phyloP scores from a whole-genome alignment of 2,888 invertebrate genomes.

The Rhagophthalmus giganteus region DNA sequence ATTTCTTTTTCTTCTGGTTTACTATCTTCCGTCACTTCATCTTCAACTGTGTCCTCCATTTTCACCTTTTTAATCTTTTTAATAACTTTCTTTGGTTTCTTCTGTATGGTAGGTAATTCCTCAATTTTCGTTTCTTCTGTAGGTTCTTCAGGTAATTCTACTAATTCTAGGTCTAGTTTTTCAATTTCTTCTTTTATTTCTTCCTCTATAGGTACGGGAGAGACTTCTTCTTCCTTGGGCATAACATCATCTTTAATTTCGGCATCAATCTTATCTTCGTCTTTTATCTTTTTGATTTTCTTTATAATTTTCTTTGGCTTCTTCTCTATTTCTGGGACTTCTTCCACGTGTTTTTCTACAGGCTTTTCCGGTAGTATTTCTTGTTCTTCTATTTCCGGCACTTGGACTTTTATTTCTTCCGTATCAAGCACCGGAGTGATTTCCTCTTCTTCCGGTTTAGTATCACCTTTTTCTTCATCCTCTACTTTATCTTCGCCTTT shows the following conservation, averaged over 20 bases:
- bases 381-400: background rate
- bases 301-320: no score
- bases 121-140: slow-evolving; percentile 34
- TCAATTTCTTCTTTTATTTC: background rate
- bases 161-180: slow-evolving; percentile 8
- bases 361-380: slow-evolving; percentile 26
- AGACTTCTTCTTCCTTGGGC: background rate
- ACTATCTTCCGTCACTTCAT: no score
- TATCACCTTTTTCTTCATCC: slow-evolving; percentile 36
- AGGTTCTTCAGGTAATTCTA: background rate
- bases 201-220: background rate
- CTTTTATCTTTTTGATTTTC: no score
- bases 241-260: slow-evolving; percentile 23
- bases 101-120: no score
- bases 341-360: slow-evolving; percentile 44
- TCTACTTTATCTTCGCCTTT: slow-evolving; percentile 16
- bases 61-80: no score
- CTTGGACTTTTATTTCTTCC: slow-evolving; percentile 24
- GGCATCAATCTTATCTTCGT: no score
- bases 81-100: no score
- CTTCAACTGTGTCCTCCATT: no score
- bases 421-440: slow-evolving; percentile 60
- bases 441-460: slow-evolving; percentile 56
- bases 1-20: slow-evolving; percentile 8
- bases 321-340: slow-evolving; percentile 38